Conservation (phyloP, 2,888 invertebrate genomes). For the Cybosia mesomella region DNA sequence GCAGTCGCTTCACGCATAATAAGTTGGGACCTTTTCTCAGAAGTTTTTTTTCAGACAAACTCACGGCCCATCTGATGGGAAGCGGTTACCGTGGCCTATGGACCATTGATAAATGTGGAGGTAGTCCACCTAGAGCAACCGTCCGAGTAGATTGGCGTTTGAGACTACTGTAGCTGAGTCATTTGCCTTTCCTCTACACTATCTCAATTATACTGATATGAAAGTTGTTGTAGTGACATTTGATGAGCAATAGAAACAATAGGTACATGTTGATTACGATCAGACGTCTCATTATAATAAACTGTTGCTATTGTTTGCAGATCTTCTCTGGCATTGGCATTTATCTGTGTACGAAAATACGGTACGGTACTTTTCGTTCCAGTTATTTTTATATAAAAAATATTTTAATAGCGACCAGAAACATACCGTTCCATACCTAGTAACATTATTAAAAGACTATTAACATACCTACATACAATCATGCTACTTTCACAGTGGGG, state of each 20-base stretch:
- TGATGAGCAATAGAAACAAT: slow-evolving; percentile 1
- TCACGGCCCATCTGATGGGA: too few species aligned
- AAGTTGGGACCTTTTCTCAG: too few species aligned
- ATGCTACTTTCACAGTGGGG: too few species aligned
- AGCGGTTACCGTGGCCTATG: too few species aligned
- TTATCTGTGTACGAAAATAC: slow-evolving; percentile 5
- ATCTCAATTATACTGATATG: neutral
- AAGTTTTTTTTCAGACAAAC: too few species aligned
- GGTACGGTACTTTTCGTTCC: neutral
- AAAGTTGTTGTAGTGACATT: slow-evolving; percentile 2
- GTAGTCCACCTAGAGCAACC: too few species aligned
- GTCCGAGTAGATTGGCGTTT: neutral
- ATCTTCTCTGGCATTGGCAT: slow-evolving; percentile 7
- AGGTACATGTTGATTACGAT: slow-evolving; percentile 16
- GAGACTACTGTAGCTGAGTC: neutral
- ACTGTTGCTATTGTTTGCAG: slow-evolving; percentile 16
- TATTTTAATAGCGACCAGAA: neutral
- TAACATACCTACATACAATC: too few species aligned
- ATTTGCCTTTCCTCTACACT: neutral
- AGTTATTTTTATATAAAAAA: neutral
- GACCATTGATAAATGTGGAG: too few species aligned
- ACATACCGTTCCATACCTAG: too few species aligned
- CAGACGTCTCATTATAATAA: slow-evolving; percentile 14
- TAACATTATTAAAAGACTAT: too few species aligned
- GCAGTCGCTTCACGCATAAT: too few species aligned